Evolutionary conservation across 2,888 invertebrate species (phyloP).

Genomic region (Ornithoptera priamus): DNA sequence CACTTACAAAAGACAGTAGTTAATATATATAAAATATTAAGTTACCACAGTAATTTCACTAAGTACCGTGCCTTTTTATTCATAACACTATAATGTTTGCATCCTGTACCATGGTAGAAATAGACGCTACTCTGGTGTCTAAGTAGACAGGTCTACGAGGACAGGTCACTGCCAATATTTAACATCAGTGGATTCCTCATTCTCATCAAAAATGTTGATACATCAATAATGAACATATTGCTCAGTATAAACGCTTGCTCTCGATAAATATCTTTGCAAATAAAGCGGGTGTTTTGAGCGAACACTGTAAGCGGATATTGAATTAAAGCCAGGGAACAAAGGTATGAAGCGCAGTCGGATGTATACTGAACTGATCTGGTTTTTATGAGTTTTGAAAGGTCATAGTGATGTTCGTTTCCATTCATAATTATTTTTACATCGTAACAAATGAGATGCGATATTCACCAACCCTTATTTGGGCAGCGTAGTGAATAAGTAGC

Average conservation of each 20-base stretch:
- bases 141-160: too few relatives aligned
- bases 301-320: slow-evolving; percentile 31
- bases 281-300: not conserved
- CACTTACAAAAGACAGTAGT: too few relatives aligned
- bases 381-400: slow-evolving; percentile 32
- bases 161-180: too few relatives aligned
- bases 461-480: too few relatives aligned
- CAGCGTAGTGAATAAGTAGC: not conserved
- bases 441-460: not conserved
- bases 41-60: too few relatives aligned
- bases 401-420: slow-evolving; percentile 17
- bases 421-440: slow-evolving; percentile 4
- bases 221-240: not conserved
- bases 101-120: too few relatives aligned
- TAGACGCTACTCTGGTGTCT: too few relatives aligned
- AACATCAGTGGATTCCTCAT: too few relatives aligned
- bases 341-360: slow-evolving; percentile 40
- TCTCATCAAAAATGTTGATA: too few relatives aligned
- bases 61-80: too few relatives aligned
- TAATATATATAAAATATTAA: too few relatives aligned
- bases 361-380: slow-evolving; percentile 47
- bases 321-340: slow-evolving; percentile 42
- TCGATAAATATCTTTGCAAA: slow-evolving; percentile 5
- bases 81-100: too few relatives aligned
- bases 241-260: not conserved